Conservation (phyloP, 2,797 vertebrate species). For the Macroramphosus scolopax region DNA sequence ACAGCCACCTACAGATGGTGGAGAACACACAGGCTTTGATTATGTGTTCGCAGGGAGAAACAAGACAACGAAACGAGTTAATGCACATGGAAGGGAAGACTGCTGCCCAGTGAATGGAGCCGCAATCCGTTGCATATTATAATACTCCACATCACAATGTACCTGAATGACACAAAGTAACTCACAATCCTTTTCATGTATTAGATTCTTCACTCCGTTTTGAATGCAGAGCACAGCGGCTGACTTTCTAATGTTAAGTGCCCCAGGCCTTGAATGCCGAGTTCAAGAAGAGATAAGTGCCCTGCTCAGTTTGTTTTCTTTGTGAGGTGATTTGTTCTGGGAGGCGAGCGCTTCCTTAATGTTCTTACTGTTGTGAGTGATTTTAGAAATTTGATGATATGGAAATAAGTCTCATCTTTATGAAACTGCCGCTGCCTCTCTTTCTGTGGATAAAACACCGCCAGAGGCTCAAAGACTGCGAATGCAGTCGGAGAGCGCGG, state of each 20-base stretch:
- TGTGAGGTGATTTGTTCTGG: not conserved
- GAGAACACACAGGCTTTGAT: constrained; percentile 21
- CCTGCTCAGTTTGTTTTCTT: constrained; percentile 10
- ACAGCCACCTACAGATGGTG: constrained; percentile 18
- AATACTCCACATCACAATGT: constrained; percentile 19
- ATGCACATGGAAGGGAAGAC: not conserved
- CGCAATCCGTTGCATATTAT: constrained; percentile 28
- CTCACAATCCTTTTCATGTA: constrained; percentile 8
- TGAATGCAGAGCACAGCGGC: constrained; percentile 23
- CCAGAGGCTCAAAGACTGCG: too few species aligned
- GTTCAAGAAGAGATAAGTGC: too few species aligned
- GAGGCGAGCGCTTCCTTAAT: not conserved
- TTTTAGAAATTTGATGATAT: constrained; percentile 23
- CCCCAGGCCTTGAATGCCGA: too few species aligned
- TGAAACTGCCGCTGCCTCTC: constrained; percentile 2
- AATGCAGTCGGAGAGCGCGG: too few species aligned
- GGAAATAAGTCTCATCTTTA: constrained; percentile 11
- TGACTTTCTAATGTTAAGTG: constrained; percentile 27
- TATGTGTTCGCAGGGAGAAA: constrained; percentile 21
- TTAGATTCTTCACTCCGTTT: constrained; percentile 25
- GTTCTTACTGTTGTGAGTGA: too few species aligned
- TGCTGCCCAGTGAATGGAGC: too few species aligned
- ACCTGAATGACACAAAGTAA: too few species aligned
- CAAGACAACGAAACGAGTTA: constrained; percentile 6
- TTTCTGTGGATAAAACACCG: too few species aligned